Evolutionary conservation across 2,888 invertebrate genomes (phyloP), one percentile per base, ranked within the genome.

Genomic region (Drosophila koepferae): DNA sequence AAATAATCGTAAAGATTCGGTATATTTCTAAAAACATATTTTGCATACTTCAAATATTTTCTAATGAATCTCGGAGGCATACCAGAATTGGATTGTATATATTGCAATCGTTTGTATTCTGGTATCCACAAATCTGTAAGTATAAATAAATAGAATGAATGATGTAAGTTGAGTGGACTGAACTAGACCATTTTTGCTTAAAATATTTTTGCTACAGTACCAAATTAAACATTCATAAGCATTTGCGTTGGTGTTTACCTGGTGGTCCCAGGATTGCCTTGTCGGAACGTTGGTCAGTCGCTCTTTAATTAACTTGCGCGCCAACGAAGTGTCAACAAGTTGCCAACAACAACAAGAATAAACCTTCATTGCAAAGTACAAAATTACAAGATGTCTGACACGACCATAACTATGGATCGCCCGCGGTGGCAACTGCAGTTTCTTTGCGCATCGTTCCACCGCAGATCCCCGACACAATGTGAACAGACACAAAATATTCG

Each of bases 311-410:
- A 91, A 91, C 91, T 91, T 87, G 89, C 92, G 86, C 86, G 82
- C 91, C 92, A 91, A 88, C 90, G 89, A 92, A 91, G 91, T 92
- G 92, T 92, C 91, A 92, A 91, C 87, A 91, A 91, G 91, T 90
- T 89, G 81, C 88, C 77, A 86, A 77, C 82, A 86, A 48, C 69
- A 81, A 74, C 10, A 40, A 40, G 16, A 20, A 28, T 28, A 31
- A 51, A 51, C 7, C 34, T 72, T 74, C 74, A 67, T 72, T 46
- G 62, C 67, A 59, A 76, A 80, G 80, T 78, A 86, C 78, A 79
- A 81, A 89, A 86, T 85, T 87, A 88, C 82, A 91, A 85, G 77
- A 90, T 82, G 82, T 87, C 89, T 78, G 77, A 89, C 81, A 86
- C 79, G 75, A 87, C 89, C 90, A 83, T 89, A 86, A 81, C 80